These are phyloP conservation scores for Agonum fuliginosum DNA, from an alignment of 2,888 invertebrate genomes.

Conservation along the genomic window DNA sequence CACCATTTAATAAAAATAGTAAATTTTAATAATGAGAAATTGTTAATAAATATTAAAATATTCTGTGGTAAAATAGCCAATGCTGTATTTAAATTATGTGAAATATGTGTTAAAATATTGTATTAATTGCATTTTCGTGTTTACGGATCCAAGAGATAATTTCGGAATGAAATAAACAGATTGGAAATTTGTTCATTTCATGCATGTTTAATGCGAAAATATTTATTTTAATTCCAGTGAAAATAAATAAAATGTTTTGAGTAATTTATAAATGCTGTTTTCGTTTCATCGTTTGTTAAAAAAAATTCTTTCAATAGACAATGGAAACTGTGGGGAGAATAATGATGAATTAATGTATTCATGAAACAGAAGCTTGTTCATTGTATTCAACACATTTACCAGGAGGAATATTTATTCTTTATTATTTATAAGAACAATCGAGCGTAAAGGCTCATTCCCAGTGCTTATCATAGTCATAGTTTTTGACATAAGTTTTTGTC, in stretches of 20 bases:
- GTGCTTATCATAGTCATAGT: too few species aligned
- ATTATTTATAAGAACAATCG: too few species aligned
- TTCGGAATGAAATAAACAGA: conserved; percentile 30
- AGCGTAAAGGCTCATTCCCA: too few species aligned
- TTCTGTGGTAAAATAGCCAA: background rate
- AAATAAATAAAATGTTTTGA: conserved; percentile 10
- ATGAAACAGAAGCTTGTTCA: conserved; percentile 1
- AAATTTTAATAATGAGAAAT: too few species aligned
- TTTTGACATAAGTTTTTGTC: too few species aligned
- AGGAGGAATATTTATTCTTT: too few species aligned
- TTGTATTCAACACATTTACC: conserved; percentile 11
- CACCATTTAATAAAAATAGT: too few species aligned
- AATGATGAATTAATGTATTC: conserved; percentile 23
- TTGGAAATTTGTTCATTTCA: conserved; percentile 26
- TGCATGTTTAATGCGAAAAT: conserved; percentile 18
- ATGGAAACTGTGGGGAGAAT: conserved; percentile 15
- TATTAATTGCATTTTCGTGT: conserved; percentile 35
- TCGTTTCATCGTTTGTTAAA: background rate
- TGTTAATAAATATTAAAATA: background rate
- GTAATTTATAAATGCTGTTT: conserved; percentile 19
- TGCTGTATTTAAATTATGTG: too few species aligned
- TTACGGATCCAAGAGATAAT: background rate
- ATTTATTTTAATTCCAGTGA: conserved; percentile 2
- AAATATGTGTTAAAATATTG: conserved; percentile 33
- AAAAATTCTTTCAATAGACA: conserved; percentile 27